phyloP scores from a whole-genome alignment of 2,797 vertebrate genomes.

The Parambassis ranga region DNA sequence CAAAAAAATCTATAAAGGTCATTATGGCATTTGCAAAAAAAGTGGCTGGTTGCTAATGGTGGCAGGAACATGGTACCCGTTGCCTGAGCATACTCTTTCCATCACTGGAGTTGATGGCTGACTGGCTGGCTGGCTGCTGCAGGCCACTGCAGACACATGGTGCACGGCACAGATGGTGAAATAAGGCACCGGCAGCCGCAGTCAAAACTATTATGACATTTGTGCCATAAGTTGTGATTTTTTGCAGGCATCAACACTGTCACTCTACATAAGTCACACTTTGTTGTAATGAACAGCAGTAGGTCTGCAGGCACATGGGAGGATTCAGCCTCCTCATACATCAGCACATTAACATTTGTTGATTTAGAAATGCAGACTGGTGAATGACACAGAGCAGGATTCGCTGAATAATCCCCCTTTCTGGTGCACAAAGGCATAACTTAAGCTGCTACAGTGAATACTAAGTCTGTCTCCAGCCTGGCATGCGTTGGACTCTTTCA shows the following conservation, averaged over 20 bases:
- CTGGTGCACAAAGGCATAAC: slow-evolving; percentile 67
- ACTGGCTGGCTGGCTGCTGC: slow-evolving; percentile 54
- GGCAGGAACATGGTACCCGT: slow-evolving; percentile 37
- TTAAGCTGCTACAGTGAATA: slow-evolving; percentile 70
- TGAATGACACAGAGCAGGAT: slow-evolving; percentile 72
- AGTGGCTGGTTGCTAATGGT: slow-evolving; percentile 45
- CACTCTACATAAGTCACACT: slow-evolving; percentile 26
- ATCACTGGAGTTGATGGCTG: slow-evolving; percentile 53
- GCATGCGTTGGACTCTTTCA: slow-evolving; percentile 65
- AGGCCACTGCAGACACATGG: slow-evolving; percentile 61
- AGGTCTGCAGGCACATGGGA: neutral
- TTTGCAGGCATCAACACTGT: slow-evolving; percentile 20
- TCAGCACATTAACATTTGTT: slow-evolving; percentile 57
- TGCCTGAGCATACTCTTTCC: slow-evolving; percentile 35
- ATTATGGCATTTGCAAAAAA: slow-evolving; percentile 43
- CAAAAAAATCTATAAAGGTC: slow-evolving; percentile 39
- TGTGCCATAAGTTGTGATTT: slow-evolving; percentile 53
- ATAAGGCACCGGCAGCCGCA: slow-evolving; percentile 55
- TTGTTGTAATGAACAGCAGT: slow-evolving; percentile 15
- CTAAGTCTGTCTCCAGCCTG: slow-evolving; percentile 67
- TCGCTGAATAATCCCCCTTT: slow-evolving; percentile 72
- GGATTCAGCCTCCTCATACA: slow-evolving; percentile 22
- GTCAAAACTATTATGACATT: slow-evolving; percentile 65
- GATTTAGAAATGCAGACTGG: slow-evolving; percentile 63
- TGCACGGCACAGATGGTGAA: slow-evolving; percentile 62